phyloP scores from a whole-genome alignment of 2,113 vertebrate species.

The Muntiacus reevesi region DNA sequence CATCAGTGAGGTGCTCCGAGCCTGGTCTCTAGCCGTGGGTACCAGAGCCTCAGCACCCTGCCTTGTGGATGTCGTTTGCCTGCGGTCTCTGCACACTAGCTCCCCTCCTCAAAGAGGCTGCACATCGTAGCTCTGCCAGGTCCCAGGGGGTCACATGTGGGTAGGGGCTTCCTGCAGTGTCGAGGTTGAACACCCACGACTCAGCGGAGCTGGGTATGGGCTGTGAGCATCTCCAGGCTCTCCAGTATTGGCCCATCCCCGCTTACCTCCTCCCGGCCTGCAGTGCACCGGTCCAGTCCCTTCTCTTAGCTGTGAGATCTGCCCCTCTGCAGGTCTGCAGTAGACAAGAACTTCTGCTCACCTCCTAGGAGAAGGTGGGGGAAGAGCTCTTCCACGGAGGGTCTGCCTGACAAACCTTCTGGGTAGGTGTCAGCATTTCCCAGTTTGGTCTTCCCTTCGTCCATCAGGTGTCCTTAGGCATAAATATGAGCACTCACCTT shows the following conservation, averaged over 20 bases:
- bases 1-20: background rate
- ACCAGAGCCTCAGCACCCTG: background rate
- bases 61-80: background rate
- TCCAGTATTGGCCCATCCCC: background rate
- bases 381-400: background rate
- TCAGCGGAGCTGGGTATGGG: background rate
- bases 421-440: background rate
- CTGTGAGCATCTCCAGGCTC: rapidly evolving
- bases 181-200: rapidly evolving
- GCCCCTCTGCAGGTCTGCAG: background rate
- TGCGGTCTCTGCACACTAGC: background rate
- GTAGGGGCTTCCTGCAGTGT: background rate
- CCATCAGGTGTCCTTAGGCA: background rate
- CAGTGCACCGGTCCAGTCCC: rapidly evolving
- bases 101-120: background rate
- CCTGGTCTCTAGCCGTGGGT: background rate
- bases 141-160: background rate
- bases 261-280: rapidly evolving
- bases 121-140: background rate
- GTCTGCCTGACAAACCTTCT: rapidly evolving
- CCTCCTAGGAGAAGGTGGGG: background rate
- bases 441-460: rapidly evolving
- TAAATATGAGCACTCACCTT: background rate
- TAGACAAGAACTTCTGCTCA: background rate
- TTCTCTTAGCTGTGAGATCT: background rate